Conservation (phyloP, 2,797 vertebrate genomes). For the Nannoperca obscura region DNA sequence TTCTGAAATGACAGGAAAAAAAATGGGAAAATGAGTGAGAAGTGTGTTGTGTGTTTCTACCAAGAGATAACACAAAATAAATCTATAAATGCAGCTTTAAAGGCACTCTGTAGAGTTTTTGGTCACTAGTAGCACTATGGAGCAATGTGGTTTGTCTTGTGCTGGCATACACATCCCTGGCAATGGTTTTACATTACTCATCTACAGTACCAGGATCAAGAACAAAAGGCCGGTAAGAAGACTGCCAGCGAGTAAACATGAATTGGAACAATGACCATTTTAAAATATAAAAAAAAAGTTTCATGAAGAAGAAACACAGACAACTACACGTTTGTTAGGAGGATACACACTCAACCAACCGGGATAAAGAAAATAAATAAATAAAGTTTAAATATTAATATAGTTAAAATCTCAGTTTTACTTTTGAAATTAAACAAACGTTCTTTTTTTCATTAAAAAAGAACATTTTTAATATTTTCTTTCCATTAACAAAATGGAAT, state of each 20-base stretch:
- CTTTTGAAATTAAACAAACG: not conserved
- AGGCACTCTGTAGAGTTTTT: no score
- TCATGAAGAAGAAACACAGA: not conserved
- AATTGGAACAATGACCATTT: not conserved
- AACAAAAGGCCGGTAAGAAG: not conserved
- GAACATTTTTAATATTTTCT: no score
- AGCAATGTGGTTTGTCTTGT: no score
- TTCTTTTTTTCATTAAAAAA: no score
- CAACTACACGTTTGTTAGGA: not conserved
- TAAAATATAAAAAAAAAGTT: not conserved
- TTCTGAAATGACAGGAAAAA: no score
- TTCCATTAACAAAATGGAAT: not conserved
- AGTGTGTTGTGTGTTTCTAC: no score
- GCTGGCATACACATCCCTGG: not conserved
- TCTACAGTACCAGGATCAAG: not conserved
- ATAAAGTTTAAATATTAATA: not conserved
- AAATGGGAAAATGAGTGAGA: no score
- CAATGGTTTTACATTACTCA: not conserved
- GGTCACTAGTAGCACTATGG: no score
- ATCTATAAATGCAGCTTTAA: no score
- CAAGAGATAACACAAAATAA: no score
- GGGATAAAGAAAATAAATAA: not conserved
- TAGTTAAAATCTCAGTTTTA: not conserved
- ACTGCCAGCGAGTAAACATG: not conserved
- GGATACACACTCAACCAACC: not conserved